phyloP scores from a whole-genome alignment of 2,113 vertebrate species.

The Coreoperca whiteheadi region DNA sequence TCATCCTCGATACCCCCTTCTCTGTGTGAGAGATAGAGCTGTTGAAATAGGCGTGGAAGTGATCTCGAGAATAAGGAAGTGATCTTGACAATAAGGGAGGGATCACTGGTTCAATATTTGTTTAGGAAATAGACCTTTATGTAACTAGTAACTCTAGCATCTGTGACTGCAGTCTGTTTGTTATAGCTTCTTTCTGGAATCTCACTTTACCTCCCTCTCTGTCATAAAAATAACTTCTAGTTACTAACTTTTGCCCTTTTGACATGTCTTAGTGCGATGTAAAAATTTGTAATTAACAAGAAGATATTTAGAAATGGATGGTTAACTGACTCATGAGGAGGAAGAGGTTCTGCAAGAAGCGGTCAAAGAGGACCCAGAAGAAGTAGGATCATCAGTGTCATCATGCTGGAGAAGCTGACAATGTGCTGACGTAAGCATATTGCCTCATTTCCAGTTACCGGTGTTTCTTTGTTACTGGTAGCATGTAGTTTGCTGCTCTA shows the following conservation, averaged over 20 bases:
- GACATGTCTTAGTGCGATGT: background rate
- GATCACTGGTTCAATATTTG: constrained; percentile 77
- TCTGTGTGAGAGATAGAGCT: background rate
- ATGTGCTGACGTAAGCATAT: too few species aligned
- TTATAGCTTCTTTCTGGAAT: background rate
- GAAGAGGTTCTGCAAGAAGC: too few species aligned
- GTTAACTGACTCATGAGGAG: too few species aligned
- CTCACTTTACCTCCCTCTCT: background rate
- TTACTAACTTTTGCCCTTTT: background rate
- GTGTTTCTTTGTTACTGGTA: too few species aligned
- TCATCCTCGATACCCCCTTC: background rate
- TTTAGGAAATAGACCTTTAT: constrained; percentile 61
- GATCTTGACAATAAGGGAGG: constrained; percentile 43
- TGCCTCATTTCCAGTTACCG: too few species aligned
- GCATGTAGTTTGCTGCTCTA: too few species aligned
- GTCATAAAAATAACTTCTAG: background rate
- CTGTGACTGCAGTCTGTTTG: background rate
- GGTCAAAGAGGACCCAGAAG: too few species aligned
- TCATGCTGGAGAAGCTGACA: too few species aligned
- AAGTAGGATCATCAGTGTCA: too few species aligned
- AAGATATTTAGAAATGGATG: background rate
- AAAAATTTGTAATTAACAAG: background rate
- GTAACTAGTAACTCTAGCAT: constrained; percentile 27
- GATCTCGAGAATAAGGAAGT: constrained; percentile 38
- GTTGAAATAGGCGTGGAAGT: constrained; percentile 34